phyloP scores from a whole-genome alignment of 1,140 invertebrate species.

The Heliothis virescens region DNA sequence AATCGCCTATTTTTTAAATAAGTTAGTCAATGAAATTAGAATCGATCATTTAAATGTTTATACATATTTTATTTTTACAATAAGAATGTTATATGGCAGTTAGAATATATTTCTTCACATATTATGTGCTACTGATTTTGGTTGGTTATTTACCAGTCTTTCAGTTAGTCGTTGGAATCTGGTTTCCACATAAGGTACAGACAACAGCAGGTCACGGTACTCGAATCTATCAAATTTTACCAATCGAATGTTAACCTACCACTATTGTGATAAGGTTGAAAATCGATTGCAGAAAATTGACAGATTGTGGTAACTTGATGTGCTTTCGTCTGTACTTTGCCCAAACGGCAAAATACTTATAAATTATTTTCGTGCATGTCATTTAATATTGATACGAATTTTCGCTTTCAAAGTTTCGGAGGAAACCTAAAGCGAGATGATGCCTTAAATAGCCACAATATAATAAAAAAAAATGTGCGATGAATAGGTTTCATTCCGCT shows the following conservation, averaged over 20 bases:
- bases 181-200: not conserved
- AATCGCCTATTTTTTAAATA: constrained; percentile 31
- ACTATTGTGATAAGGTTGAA: too few species aligned
- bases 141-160: too few species aligned
- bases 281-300: too few species aligned
- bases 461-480: constrained; percentile 2
- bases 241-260: too few species aligned
- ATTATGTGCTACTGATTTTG: not conserved
- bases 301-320: too few species aligned
- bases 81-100: not conserved
- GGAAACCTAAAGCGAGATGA: constrained; percentile 78
- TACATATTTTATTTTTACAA: too few species aligned
- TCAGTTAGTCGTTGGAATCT: not conserved
- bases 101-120: constrained; percentile 25
- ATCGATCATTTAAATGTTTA: not conserved
- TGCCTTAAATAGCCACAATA: constrained; percentile 36
- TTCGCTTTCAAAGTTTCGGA: constrained; percentile 79
- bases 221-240: too few species aligned
- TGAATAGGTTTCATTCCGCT: constrained; percentile 41
- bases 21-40: not conserved
- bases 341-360: not conserved
- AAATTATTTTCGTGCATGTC: not conserved
- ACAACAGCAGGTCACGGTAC: too few species aligned
- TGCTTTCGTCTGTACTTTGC: not conserved
- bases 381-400: constrained; percentile 51